Evolutionary conservation across 1,140 invertebrate species (phyloP).

Genomic region (Elymnias hypermnestra): DNA sequence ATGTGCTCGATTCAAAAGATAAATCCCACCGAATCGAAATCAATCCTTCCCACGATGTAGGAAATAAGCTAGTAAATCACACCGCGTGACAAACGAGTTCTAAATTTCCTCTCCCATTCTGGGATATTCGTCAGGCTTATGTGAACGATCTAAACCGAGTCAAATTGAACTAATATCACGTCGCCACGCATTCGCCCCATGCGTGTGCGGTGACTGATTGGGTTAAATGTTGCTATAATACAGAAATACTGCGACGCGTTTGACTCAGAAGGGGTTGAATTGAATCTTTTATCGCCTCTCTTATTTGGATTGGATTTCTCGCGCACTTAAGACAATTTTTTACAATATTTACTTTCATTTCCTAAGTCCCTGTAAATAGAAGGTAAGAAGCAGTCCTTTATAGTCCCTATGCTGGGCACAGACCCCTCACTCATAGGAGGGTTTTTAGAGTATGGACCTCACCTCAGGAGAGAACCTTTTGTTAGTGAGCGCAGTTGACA

Average conservation of each 20-base stretch:
- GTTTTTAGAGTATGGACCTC: too few species aligned
- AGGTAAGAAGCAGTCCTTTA: too few species aligned
- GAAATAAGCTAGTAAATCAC: conserved; percentile 9
- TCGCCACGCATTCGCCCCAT: neutral
- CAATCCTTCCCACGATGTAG: conserved; percentile 6
- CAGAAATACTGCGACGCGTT: neutral
- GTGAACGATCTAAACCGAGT: conserved; percentile 3
- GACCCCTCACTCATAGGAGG: too few species aligned
- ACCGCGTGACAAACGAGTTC: conserved; percentile 7
- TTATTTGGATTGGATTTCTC: neutral
- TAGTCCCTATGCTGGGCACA: too few species aligned
- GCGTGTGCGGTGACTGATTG: conserved; percentile 5
- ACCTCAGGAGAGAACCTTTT: too few species aligned
- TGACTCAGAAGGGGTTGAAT: neutral
- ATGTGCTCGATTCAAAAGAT: neutral
- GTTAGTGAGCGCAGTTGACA: too few species aligned
- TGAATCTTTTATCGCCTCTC: neutral
- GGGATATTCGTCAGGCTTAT: conserved; percentile 8
- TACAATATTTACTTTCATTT: too few species aligned
- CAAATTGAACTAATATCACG: conserved; percentile 7
- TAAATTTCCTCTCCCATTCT: conserved; percentile 7
- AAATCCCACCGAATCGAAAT: conserved; percentile 5
- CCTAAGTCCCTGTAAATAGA: too few species aligned
- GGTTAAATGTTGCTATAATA: conserved; percentile 3
- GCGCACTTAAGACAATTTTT: too few species aligned